Evolutionary conservation across 2,888 invertebrate genomes (phyloP), one percentile per base, ranked within the genome.

Genomic region (Epirrhoe tristata): DNA sequence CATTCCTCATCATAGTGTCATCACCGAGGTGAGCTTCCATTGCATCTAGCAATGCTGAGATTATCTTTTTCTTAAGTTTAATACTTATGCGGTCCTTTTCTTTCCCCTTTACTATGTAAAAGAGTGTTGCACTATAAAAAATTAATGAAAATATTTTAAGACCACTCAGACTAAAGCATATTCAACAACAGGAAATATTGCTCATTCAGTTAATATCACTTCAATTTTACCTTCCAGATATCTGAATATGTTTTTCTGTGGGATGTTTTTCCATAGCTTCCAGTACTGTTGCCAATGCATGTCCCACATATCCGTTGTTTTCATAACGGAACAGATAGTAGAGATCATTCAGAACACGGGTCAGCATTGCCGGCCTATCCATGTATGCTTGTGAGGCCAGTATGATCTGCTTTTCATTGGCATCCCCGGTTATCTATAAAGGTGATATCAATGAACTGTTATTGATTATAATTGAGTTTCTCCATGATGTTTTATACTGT

Each of bases 1-100:
- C 98, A 89, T 99, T 99, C 62, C 99, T 94, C 95, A 99, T 97
- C 98, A 99, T 98, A 32, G 97, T 98, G 75, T 97, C 96, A 83
- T 98, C 98, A 39, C 95, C 94, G 69, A 96, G 94, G 82, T 98
- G 97, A 61, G 95, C 95, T 77, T 96, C 96, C 98, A 99, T 98
- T 16, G 97, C 98, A 81, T 98, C 97, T 43, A 99, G 93, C 60
- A 98, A 91, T 0, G 97, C 96, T 0, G 96, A 95, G 62, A 98
- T 97, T 67, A 98, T 97, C 78, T 96, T 95, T 81, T 95, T 94
- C 81, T 97, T 97, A 68, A 97, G 93, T 77, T 95, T 95, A 14
- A 96, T 95, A 34, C 96, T 96, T 72, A 98, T 94, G 74, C 95
- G 94, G 6, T 94, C 94, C 75, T 96, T 96, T 79, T 97, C 97